Evolutionary conservation across 2,888 invertebrate species (phyloP), one percentile per base, ranked within the genome.

Genomic region (Pollenia amentaria): DNA sequence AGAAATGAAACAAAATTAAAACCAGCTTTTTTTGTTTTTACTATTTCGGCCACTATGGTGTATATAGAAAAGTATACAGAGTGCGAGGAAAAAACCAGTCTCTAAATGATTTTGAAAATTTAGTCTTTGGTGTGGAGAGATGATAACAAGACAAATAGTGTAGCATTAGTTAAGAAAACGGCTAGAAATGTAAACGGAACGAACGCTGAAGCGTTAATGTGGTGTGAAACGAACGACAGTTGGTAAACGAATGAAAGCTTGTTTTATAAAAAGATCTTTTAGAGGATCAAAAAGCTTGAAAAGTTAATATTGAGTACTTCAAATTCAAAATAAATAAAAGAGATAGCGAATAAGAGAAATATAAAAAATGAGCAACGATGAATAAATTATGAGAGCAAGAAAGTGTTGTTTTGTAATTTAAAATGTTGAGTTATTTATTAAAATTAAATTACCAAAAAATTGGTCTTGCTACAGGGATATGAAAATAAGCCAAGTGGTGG

Each of bases 121-220:
- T 69, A 87, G 87, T 87, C 87, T 84, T 80, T 44, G 57, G 62
- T 55, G 77, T 81, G 80, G 70, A 67, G 80, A 69, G 87, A 80
- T 80, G 80, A 84, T 81, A 77, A 84, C 83, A 55, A 83, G 79
- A 86, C 86, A 82, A 83, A 82, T 55, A 75, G 48, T 42, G 18
- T 53, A 53, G 46, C 46, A 53, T 62, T 72, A 67, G 57, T 44
- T 60, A 75, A 75, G 73, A 79, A 82, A 81, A 46, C 77, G 67
- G 38, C 51, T 53, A 51, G 42, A 84, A 51, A 76, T 46, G 73
- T 38, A 64, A 77, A 67, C 48, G 11, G 44, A 79, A 55, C 29
- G 42, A 69, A 14, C 67, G 79, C 51, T 48, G 60, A 69, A 82
- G 78, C 82, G 84, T 72, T 38, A 77, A 72, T n/a, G 29, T 29